Base-by-base conservation (phyloP, 1,140 invertebrate species). In the Tachypleus tridentatus region DNA sequence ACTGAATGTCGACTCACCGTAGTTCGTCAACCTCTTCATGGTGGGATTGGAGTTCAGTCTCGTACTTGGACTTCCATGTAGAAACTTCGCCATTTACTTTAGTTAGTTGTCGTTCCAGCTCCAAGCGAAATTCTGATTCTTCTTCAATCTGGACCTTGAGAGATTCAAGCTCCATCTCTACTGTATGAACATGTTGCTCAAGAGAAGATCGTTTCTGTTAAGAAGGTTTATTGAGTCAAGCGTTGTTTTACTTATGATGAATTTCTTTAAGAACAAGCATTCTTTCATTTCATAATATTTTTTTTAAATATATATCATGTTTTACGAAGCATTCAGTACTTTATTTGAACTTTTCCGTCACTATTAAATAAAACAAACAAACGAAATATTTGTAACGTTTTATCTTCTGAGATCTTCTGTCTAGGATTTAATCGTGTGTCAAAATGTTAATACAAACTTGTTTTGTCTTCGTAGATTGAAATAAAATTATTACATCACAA, bases 11-110 rank as follows among this genome's bases (percentile, higher is more conserved):
- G n/a, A 9, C 49, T 57, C 67, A 82, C 80, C 91, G 86, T 72
- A 94, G 79, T 80, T 95, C 91, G 75, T 96, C 92, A 67, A 94
- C 86, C 80, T 97, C 93, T 77, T 97, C 93, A 65, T 86, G 86
- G 70, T 93, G 89, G 70, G 91, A 89, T 69, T 85, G 82, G 69
- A 87, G 87, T 79, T 97, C 93, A 67, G 89, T 85, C 77, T 95
- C 93, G 77, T 89, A 97, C 79, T 96, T 97, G 74, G 85, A 87
- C 76, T 88, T 88, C 87, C 87, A 97, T 70, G 91, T 83, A 72
- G 84, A 81, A 67, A 86, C 85, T 75, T 97, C 93, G 69, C 89
- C 91, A 77, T 88, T 94, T 73, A 88, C 84, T 77, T 93, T 93
- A 71, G 91, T 88, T 73, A 97, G 80, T 80, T 97, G 93, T 73